Conservation (phyloP, 1,140 invertebrate species). For the Idris sp. region DNA sequence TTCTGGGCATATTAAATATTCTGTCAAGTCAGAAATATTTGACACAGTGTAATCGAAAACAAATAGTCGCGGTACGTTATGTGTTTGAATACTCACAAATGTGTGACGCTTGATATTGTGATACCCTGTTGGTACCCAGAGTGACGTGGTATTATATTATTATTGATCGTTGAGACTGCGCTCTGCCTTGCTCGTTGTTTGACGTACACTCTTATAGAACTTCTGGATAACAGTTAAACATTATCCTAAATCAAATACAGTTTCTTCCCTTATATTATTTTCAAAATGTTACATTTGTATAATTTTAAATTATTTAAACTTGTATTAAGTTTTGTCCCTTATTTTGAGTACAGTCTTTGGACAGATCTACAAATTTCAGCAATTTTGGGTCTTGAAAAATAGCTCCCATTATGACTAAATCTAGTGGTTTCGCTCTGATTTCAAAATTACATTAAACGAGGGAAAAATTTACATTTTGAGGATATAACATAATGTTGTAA, state of each 20-base stretch:
- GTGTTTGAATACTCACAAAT: constrained; percentile 29
- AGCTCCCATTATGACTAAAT: too few species aligned
- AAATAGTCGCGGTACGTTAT: constrained; percentile 34
- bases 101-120: constrained; percentile 58
- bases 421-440: too few species aligned
- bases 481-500: too few species aligned
- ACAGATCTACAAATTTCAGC: too few species aligned
- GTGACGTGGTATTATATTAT: constrained; percentile 72
- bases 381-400: too few species aligned
- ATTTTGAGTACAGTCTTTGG: too few species aligned
- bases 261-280: too few species aligned
- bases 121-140: constrained; percentile 70
- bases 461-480: too few species aligned
- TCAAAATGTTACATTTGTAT: too few species aligned
- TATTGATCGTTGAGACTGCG: constrained; percentile 74
- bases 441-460: too few species aligned
- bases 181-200: constrained; percentile 71
- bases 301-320: too few species aligned
- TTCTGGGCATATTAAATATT: constrained; percentile 30
- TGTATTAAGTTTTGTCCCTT: too few species aligned
- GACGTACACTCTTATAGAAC: constrained; percentile 71
- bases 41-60: constrained; percentile 29
- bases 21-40: constrained; percentile 24
- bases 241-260: constrained; percentile 4
- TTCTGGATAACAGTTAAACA: constrained; percentile 67